Percentiles rank a stretch among this genome's conserved stretches.
Evolutionary conservation across 1,140 invertebrate genomes (phyloP).

Genomic region (Leptestheria dahalacensis): DNA sequence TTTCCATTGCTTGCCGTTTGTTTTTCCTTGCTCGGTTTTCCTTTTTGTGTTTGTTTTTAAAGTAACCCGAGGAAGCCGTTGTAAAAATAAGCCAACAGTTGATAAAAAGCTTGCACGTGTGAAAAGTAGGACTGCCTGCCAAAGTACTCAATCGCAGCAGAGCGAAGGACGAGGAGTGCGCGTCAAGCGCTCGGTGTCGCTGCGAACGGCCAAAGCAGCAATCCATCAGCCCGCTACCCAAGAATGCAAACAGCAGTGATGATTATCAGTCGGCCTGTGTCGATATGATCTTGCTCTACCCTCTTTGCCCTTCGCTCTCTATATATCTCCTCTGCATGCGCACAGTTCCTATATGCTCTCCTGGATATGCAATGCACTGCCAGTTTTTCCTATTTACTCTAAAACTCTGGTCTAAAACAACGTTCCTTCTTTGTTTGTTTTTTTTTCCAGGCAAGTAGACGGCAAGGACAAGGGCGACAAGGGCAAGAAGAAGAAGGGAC

Average conservation of each 20-base stretch:
- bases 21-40: too few relatives aligned
- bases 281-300: background rate
- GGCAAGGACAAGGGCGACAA: conserved; percentile 35
- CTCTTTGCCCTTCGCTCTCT: too few relatives aligned
- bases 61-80: too few relatives aligned
- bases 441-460: conserved; percentile 35
- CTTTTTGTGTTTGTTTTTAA: too few relatives aligned
- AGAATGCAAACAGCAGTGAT: background rate
- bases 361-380: too few relatives aligned
- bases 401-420: too few relatives aligned
- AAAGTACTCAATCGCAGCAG: background rate
- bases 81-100: background rate
- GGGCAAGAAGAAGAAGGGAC: conserved; percentile 41
- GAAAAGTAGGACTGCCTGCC: background rate
- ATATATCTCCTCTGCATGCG: too few relatives aligned
- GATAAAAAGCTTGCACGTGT: background rate
- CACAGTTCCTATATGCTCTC: too few relatives aligned
- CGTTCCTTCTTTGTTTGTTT: conserved; percentile 3
- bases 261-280: background rate
- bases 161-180: background rate
- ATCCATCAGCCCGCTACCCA: background rate
- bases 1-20: too few relatives aligned
- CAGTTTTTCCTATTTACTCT: too few relatives aligned
- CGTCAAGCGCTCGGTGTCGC: background rate
- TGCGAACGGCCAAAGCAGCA: background rate